Evolutionary conservation across 2,113 vertebrate species (phyloP).

Genomic region (Paramisgurnus dabryanus): DNA sequence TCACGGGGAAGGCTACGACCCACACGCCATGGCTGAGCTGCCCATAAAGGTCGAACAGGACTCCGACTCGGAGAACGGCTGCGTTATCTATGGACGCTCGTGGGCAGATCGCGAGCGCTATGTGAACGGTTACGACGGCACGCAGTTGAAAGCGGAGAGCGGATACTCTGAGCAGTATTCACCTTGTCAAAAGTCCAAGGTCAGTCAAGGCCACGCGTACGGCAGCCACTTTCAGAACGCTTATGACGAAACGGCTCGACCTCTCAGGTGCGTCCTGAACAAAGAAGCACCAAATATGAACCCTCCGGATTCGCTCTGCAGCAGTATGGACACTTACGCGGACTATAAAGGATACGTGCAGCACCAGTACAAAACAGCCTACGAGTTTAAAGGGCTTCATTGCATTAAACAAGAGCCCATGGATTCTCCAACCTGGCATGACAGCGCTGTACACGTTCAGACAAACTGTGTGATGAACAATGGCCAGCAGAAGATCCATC

Average conservation of each 20-base stretch:
- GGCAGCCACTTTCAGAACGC: slow-evolving; percentile 73
- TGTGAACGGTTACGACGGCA: slow-evolving; percentile 66
- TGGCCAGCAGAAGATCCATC: slow-evolving; percentile 68
- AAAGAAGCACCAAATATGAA: slow-evolving; percentile 74
- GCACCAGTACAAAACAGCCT: slow-evolving; percentile 72
- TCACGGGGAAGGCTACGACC: slow-evolving; percentile 68
- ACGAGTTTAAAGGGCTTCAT: slow-evolving; percentile 81
- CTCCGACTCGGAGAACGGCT: slow-evolving; percentile 81
- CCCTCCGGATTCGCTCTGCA: slow-evolving; percentile 72
- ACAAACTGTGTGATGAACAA: slow-evolving; percentile 68
- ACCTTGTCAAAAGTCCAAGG: slow-evolving; percentile 78
- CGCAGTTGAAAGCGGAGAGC: slow-evolving; percentile 84
- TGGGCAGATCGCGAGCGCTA: slow-evolving; percentile 77
- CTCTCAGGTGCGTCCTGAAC: slow-evolving; percentile 70
- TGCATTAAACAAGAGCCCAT: slow-evolving; percentile 88
- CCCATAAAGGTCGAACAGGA: slow-evolving; percentile 89
- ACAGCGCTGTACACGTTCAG: slow-evolving; percentile 74
- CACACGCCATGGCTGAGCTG: slow-evolving; percentile 74
- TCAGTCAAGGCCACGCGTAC: slow-evolving; percentile 69
- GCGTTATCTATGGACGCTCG: slow-evolving; percentile 68
- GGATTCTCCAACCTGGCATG: slow-evolving; percentile 81
- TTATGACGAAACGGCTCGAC: slow-evolving; percentile 63
- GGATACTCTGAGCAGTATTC: slow-evolving; percentile 75
- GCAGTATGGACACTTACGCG: slow-evolving; percentile 67
- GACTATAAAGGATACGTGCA: slow-evolving; percentile 75